These are phyloP conservation scores for Rotaria magnacalcarata DNA, from an alignment of 2,888 invertebrate species.

Conservation along the genomic window DNA sequence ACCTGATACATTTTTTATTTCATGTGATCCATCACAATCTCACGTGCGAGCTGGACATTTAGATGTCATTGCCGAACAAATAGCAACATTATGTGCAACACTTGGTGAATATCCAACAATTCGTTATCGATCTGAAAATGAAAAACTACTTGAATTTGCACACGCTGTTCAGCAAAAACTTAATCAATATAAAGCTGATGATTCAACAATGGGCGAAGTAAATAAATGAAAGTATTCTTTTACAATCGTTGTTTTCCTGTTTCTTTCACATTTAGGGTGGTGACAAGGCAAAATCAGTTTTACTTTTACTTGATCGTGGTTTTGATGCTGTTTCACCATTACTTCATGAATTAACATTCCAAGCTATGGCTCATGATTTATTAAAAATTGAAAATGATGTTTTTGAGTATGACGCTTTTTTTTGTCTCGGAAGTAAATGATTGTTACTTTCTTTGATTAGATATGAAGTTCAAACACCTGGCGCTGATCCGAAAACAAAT, in stretches of 20 bases:
- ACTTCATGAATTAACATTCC: constrained; percentile 90
- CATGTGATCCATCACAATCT: constrained; percentile 79
- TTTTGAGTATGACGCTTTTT: constrained; percentile 72
- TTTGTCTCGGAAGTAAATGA: background rate
- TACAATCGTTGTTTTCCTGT: background rate
- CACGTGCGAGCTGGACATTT: constrained; percentile 79
- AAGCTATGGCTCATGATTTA: constrained; percentile 98
- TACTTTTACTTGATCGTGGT: constrained; percentile 90
- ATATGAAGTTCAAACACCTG: constrained; percentile 25
- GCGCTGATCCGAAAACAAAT: constrained; percentile 55
- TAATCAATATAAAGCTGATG: constrained; percentile 98
- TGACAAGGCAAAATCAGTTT: constrained; percentile 89
- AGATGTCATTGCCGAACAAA: constrained; percentile 97
- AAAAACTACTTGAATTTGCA: constrained; percentile 90
- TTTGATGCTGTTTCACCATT: constrained; percentile 96
- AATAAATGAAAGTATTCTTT: background rate
- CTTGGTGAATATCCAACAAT: constrained; percentile 94
- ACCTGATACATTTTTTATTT: constrained; percentile 87
- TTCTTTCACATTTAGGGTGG: constrained; percentile 51
- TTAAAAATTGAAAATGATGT: constrained; percentile 97
- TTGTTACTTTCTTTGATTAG: background rate
- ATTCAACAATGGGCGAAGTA: constrained; percentile 97
- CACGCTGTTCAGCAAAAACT: constrained; percentile 96
- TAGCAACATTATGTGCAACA: constrained; percentile 95
- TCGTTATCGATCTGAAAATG: constrained; percentile 83